phyloP scores from a whole-genome alignment of 2,113 vertebrate genomes.

The Ptilonorhynchus violaceus region DNA sequence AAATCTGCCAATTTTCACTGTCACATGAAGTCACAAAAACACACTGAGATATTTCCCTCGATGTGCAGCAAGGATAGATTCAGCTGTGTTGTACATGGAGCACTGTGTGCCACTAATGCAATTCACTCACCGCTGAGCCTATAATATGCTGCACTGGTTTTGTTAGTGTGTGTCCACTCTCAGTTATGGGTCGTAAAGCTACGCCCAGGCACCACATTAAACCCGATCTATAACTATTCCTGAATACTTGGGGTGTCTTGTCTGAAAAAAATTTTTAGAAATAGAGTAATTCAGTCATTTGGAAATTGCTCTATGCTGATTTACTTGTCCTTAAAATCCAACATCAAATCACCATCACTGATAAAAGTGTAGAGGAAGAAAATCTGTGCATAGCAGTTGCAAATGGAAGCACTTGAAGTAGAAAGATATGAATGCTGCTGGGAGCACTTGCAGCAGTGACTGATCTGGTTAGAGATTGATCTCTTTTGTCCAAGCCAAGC shows the following conservation, averaged over 20 bases:
- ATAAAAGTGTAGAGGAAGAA: neutral
- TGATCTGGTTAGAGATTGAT: conserved; percentile 1
- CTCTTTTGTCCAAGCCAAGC: neutral
- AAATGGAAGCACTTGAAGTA: conserved; percentile 17
- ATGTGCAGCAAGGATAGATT: neutral
- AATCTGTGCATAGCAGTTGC: neutral
- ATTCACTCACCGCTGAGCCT: neutral
- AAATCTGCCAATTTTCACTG: neutral
- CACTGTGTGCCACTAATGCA: neutral
- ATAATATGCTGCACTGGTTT: neutral
- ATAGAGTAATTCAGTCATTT: neutral
- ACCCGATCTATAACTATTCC: neutral
- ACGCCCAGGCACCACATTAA: neutral
- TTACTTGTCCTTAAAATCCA: neutral
- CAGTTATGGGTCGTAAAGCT: neutral
- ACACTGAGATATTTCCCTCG: neutral
- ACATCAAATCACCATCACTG: neutral
- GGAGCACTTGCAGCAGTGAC: neutral
- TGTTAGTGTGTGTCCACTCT: neutral
- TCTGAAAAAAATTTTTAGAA: neutral
- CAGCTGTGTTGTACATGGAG: neutral
- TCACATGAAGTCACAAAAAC: neutral
- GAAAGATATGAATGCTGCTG: neutral
- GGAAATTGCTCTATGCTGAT: neutral
- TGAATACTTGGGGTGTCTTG: neutral